A percentile compares a stretch with the other conserved stretches of the same genome.
Conservation (phyloP, 2,888 invertebrate genomes). For the Macaria notata region DNA sequence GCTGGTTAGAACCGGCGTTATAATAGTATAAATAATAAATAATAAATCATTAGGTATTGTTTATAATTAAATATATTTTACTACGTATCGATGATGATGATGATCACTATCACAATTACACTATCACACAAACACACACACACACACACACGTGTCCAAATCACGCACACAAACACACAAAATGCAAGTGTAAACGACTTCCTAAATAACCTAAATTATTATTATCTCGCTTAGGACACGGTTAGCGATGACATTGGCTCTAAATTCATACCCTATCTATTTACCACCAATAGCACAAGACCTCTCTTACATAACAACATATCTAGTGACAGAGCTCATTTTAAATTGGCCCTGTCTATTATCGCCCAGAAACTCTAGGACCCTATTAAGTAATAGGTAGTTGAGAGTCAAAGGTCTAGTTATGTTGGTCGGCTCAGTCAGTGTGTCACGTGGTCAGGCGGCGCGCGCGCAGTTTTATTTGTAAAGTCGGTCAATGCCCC, state of each 20-base stretch:
- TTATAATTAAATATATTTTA: too few species aligned
- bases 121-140: constrained; percentile 7
- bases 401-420: constrained; percentile 35
- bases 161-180: neutral
- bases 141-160: neutral
- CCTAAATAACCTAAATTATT: constrained; percentile 22
- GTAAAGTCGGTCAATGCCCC: constrained; percentile 81
- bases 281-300: constrained; percentile 42
- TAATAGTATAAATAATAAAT: too few species aligned
- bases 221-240: constrained; percentile 58
- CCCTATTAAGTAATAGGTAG: neutral
- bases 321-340: constrained; percentile 5
- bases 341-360: constrained; percentile 45
- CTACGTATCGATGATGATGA: too few species aligned
- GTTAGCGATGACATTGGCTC: constrained; percentile 70
- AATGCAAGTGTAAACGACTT: constrained; percentile 32
- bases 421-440: constrained; percentile 49
- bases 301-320: constrained; percentile 17
- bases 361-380: constrained; percentile 41
- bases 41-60: too few species aligned
- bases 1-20: too few species aligned
- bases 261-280: constrained; percentile 63
- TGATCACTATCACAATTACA: neutral
- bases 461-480: constrained; percentile 75
- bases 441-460: constrained; percentile 75